Conservation (phyloP, 2,797 vertebrate genomes). For the Rhynchotus rufescens region DNA sequence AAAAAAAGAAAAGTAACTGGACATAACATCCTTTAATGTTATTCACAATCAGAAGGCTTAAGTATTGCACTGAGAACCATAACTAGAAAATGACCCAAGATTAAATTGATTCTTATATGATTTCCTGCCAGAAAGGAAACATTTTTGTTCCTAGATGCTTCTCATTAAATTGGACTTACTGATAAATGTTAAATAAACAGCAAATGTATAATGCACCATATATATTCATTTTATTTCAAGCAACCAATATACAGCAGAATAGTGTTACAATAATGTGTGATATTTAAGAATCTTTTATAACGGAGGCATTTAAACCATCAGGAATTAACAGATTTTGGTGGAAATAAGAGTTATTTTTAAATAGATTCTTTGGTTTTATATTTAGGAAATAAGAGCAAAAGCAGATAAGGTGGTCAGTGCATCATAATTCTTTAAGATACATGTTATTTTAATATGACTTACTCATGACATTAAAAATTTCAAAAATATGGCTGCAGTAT, state of each 20-base stretch:
- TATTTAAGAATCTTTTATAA: neutral
- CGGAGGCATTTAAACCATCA: neutral
- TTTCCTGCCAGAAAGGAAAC: neutral
- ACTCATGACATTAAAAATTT: neutral
- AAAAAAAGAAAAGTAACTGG: neutral
- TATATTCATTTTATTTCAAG: neutral
- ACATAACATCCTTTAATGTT: neutral
- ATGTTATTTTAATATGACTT: neutral
- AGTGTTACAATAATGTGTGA: neutral
- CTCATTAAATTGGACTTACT: neutral
- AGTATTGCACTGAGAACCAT: fast-evolving
- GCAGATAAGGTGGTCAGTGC: neutral
- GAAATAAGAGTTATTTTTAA: neutral
- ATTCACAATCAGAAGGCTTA: neutral
- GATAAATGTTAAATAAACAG: neutral
- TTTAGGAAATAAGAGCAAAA: neutral
- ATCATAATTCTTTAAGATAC: neutral
- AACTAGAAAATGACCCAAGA: neutral
- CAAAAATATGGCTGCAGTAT: neutral
- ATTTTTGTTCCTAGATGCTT: neutral
- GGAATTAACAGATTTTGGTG: neutral
- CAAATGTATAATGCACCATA: neutral
- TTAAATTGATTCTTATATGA: neutral
- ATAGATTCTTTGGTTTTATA: neutral
- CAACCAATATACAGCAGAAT: neutral